phyloP scores from a whole-genome alignment of 2,113 vertebrate genomes.

The Amphiprion ocellaris region DNA sequence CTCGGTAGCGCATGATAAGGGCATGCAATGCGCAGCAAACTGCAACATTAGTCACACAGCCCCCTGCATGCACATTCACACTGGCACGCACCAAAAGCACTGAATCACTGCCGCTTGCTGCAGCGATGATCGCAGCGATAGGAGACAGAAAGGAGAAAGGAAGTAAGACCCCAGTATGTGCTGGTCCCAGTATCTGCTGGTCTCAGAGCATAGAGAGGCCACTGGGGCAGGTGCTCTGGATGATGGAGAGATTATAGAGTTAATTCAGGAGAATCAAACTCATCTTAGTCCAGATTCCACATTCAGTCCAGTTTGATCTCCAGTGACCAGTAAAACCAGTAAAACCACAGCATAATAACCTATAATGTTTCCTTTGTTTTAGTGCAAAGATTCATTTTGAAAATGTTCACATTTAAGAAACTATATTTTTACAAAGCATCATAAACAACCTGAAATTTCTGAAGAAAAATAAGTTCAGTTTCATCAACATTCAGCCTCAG shows the following conservation, averaged over 20 bases:
- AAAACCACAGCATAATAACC: no score
- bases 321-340: no score
- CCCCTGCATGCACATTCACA: conserved; percentile 72
- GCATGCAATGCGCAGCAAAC: conserved; percentile 96
- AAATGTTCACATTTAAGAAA: no score
- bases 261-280: no score
- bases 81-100: conserved; percentile 79
- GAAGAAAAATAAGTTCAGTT: no score
- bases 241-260: background rate
- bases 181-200: conserved; percentile 85
- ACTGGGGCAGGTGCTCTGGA: conserved; percentile 65
- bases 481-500: no score
- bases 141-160: conserved; percentile 92
- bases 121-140: conserved; percentile 90
- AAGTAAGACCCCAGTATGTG: conserved; percentile 92
- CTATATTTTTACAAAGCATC: no score
- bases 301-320: no score
- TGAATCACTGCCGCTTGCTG: conserved; percentile 88
- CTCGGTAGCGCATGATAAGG: conserved; percentile 96
- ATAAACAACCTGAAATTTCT: no score
- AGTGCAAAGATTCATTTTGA: no score
- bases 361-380: no score
- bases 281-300: no score
- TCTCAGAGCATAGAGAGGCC: conserved; percentile 86
- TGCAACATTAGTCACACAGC: conserved; percentile 98